phyloP scores from a whole-genome alignment of 2,797 vertebrate genomes.

The Gallinago solitaria region DNA sequence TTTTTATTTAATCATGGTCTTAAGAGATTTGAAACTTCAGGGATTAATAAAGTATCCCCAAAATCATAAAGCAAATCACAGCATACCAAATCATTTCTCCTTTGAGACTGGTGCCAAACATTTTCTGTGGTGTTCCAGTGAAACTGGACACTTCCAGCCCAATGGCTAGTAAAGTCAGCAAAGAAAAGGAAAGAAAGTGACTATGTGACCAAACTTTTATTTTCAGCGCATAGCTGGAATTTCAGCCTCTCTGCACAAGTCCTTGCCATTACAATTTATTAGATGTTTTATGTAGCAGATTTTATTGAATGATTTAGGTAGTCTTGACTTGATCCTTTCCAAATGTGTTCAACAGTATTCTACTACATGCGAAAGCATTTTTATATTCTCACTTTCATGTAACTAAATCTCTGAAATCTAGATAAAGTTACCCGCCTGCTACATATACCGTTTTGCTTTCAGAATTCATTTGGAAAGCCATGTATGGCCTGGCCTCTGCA shows the following conservation, averaged over 20 bases:
- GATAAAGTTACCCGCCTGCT: neutral
- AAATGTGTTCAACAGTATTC: conserved; percentile 25
- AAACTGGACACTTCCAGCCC: conserved; percentile 52
- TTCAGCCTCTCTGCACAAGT: conserved; percentile 30
- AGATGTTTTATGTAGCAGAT: conserved; percentile 43
- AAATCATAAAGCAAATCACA: conserved; percentile 55
- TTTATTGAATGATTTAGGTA: conserved; percentile 58
- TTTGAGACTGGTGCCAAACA: conserved; percentile 31
- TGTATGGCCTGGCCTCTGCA: neutral
- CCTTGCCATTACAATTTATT: conserved; percentile 45
- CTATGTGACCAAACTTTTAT: conserved; percentile 44
- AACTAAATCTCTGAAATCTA: conserved; percentile 36
- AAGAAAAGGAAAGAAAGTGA: conserved; percentile 45
- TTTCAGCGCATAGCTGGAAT: conserved; percentile 33
- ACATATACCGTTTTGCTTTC: neutral
- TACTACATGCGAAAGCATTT: neutral
- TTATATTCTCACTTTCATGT: conserved; percentile 22
- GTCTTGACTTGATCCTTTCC: conserved; percentile 54
- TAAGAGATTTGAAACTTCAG: conserved; percentile 57
- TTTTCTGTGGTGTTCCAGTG: conserved; percentile 57
- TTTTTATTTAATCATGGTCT: conserved; percentile 44
- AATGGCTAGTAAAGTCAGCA: conserved; percentile 66
- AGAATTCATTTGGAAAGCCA: conserved; percentile 6
- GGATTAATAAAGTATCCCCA: conserved; percentile 53
- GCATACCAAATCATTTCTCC: conserved; percentile 51